A percentile compares a stretch with the other conserved stretches of the same genome.
Conservation (phyloP, 1,140 invertebrate genomes). For the Nasonia giraulti region DNA sequence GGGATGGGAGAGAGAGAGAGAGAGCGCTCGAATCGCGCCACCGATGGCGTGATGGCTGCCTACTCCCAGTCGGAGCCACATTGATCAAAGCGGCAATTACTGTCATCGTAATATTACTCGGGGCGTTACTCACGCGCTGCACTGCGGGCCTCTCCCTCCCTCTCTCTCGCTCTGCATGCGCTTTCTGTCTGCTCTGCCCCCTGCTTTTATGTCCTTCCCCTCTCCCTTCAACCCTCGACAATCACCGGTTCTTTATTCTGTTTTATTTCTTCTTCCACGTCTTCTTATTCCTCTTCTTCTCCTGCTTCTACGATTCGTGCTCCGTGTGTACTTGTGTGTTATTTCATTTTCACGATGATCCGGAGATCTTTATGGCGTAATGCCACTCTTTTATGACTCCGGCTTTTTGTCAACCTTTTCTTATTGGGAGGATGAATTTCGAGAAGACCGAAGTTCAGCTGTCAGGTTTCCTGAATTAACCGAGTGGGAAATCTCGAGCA, state of each 20-base stretch:
- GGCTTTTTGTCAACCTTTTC: not conserved
- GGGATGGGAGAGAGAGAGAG: conserved; percentile 5
- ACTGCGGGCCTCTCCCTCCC: conserved; percentile 42
- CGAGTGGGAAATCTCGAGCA: not conserved
- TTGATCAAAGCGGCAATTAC: conserved; percentile 73
- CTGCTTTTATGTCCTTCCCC: conserved; percentile 12
- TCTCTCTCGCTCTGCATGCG: conserved; percentile 18
- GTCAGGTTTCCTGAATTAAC: not conserved
- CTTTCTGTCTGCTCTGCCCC: conserved; percentile 41
- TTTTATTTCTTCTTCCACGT: not conserved
- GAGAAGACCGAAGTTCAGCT: not conserved
- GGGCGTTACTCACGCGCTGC: conserved; percentile 64
- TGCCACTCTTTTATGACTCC: not conserved
- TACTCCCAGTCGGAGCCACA: conserved; percentile 64
- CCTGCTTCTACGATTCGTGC: not conserved
- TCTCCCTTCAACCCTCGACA: conserved; percentile 26
- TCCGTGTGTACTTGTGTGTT: conserved; percentile 6
- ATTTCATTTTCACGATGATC: conserved; percentile 48
- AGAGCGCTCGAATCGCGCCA: conserved; percentile 4
- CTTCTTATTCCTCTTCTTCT: conserved; percentile 11
- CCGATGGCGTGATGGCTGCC: conserved; percentile 52
- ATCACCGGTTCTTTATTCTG: conserved; percentile 36
- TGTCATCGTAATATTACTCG: conserved; percentile 71
- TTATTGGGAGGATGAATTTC: conserved; percentile 2
- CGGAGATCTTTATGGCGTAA: conserved; percentile 15